phyloP scores from a whole-genome alignment of 2,797 vertebrate genomes.

The Lates japonicus region DNA sequence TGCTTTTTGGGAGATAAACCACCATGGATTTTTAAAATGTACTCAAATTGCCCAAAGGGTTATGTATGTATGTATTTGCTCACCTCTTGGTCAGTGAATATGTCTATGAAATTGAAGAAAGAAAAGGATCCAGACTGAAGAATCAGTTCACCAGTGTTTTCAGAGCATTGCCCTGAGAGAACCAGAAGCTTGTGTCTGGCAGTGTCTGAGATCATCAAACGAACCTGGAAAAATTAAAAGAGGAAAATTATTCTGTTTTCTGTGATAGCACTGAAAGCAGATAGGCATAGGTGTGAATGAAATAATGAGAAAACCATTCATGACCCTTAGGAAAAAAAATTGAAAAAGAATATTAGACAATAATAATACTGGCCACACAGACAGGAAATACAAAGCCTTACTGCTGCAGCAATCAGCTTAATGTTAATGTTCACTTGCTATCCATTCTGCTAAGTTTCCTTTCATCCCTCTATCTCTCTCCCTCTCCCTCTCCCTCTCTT shows the following conservation, averaged over 20 bases:
- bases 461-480: slow-evolving; percentile 26
- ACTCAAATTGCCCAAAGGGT: too few species aligned
- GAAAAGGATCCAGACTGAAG: slow-evolving; percentile 98
- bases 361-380: not conserved
- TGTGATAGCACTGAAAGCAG: not conserved
- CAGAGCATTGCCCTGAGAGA: slow-evolving; percentile 95
- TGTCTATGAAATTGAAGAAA: slow-evolving; percentile 97
- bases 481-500: slow-evolving; percentile 25
- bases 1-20: not conserved
- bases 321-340: not conserved
- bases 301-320: not conserved
- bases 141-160: slow-evolving; percentile 96
- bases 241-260: not conserved
- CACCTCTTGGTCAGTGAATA: slow-evolving; percentile 99
- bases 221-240: slow-evolving; percentile 84
- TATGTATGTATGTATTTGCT: slow-evolving; percentile 40
- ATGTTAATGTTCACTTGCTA: slow-evolving; percentile 17
- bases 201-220: slow-evolving; percentile 96
- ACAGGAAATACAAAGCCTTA: not conserved
- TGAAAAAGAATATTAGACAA: not conserved
- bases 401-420: slow-evolving; percentile 37
- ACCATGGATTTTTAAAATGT: not conserved
- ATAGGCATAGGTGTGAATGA: not conserved
- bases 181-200: slow-evolving; percentile 96
- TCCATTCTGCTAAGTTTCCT: slow-evolving; percentile 34